Evolutionary conservation across 2,888 invertebrate genomes (phyloP), one percentile per base, ranked within the genome.

Genomic region (Quadroppia sp.): DNA sequence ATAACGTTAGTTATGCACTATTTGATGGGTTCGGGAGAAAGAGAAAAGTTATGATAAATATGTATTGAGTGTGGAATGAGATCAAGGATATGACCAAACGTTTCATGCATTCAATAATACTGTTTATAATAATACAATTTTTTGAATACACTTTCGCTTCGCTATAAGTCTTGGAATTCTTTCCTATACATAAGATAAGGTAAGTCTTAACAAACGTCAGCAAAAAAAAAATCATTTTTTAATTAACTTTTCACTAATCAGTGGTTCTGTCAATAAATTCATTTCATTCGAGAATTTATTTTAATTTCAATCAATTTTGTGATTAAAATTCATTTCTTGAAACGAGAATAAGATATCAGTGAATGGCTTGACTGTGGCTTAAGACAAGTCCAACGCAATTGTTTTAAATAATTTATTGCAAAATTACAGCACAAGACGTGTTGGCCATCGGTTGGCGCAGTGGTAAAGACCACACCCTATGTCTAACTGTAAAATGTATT

Each of bases 381-480:
- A 59, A 59, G 28, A 28, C 59, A 59, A 28, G 50, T 50, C 20
- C 2, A 50, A 50, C 23, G 50, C n/a, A 50, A 50, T 50, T 50
- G 50, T 50, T n/a, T 50, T 50, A 23, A 23, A 50, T 23, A 23
- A 50, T 50, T 50, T 20, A 50, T 23, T 20, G 6, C 7, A 23
- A 50, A 23, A 50, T 20, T n/a, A 20, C 7, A 50, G 50, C 50
- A 20, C 30, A 36, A 36, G 64, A 30, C 36, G 36, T 32, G 32
- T 17, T 64, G 64, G 36, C 64, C 64, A 64, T 64, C 64, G 64
- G 64, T 64, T 64, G 9, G 20, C 1, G 9, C 1, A 4, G 4
- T 50, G 23, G 3, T 59, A 40, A 64, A 36, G 30, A 64, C 64
- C 64, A 32, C 64, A 64, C 64, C 64, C 64, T 36, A 64, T 17